Evolutionary conservation across 1,140 invertebrate species (phyloP).

Genomic region (Scaptodrosophila lebanonensis): DNA sequence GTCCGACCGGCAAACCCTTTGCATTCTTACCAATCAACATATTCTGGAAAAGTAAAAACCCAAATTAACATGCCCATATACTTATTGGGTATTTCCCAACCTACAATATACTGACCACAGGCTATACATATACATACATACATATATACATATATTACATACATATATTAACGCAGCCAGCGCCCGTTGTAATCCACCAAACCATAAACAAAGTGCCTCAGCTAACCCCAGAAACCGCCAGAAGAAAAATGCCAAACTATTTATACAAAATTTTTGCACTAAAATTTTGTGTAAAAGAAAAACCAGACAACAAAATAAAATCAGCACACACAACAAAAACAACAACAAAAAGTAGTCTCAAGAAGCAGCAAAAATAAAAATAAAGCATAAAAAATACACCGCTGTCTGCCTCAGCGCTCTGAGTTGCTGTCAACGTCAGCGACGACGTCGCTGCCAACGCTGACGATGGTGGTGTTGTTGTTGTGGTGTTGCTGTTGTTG

Average conservation of each 20-base stretch:
- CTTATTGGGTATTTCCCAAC: too few species aligned
- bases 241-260: constrained; percentile 47
- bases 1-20: too few species aligned
- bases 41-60: too few species aligned
- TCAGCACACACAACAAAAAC: not conserved
- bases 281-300: constrained; percentile 31
- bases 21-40: too few species aligned
- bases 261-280: constrained; percentile 24
- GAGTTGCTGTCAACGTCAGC: constrained; percentile 42
- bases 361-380: constrained; percentile 10
- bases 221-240: not conserved
- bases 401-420: constrained; percentile 47
- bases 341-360: constrained; percentile 9
- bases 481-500: constrained; percentile 45
- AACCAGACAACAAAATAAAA: constrained; percentile 23
- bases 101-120: too few species aligned
- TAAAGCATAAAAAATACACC: constrained; percentile 26
- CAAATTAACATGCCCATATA: too few species aligned
- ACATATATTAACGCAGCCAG: constrained; percentile 8
- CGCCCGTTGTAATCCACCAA: constrained; percentile 6
- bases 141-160: too few species aligned
- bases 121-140: too few species aligned
- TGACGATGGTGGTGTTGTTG: constrained; percentile 10
- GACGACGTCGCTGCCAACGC: constrained; percentile 22
- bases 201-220: constrained; percentile 8